Base-by-base conservation (phyloP, 2,888 invertebrate genomes). In the Protophormia terraenovae region DNA sequence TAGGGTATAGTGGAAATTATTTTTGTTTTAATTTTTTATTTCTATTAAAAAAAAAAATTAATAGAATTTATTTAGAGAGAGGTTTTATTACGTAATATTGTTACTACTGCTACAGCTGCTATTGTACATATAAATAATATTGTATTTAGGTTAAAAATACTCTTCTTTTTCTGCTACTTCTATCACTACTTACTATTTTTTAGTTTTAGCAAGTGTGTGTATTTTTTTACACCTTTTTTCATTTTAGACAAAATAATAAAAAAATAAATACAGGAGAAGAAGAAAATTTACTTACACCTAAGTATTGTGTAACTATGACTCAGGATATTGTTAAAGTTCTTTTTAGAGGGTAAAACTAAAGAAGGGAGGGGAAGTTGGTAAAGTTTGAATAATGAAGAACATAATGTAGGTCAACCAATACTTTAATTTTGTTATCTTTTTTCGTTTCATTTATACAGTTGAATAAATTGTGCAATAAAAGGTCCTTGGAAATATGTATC, bases 1-100 rank as follows among this genome's bases (percentile, higher is more conserved):
- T 3, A 50, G 22, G 10, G 8, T 3, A 45, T 5, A 58, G 6
- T 32, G 35, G 16, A 7, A 1, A 19, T 35, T 19, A 14, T 53
- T 12, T 53, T 19, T 16, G 5, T n/a, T 50, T 8, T 50, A 10
- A 10, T 14, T 53, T 50, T 8, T 50, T 22, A 10, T 14, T 53
- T 53, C 14, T 27, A 53, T 27, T 27, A 14, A 53, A 53, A 22
- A 14, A 7, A 27, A 14, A 53, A 27, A 29, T 58, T 58, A 58
- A 29, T 58, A 58, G 16, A 58, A 58, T 58, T 71, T 75, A n/a
- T n/a, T n/a, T n/a, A n/a, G n/a, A n/a, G n/a, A n/a, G n/a, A n/a
- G n/a, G n/a, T n/a, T n/a, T n/a, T n/a, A 50, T 75, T 60, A 75
- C 73, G 73, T 75, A 75, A 75, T 75, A 62, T 1, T 24, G 14